Evolutionary conservation across 2,113 vertebrate genomes (phyloP).

Genomic region (Euleptes europaea): DNA sequence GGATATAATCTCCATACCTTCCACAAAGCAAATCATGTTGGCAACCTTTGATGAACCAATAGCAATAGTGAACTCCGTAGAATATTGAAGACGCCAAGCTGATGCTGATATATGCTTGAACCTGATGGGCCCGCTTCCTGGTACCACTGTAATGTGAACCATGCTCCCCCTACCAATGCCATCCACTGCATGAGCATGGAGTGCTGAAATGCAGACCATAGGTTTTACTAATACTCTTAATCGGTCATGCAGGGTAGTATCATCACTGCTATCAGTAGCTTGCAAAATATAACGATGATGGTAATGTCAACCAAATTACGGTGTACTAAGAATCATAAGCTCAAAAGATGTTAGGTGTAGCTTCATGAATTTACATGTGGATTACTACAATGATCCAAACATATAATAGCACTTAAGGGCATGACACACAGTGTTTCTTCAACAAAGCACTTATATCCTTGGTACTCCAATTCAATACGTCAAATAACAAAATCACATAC

Average conservation of each 20-base stretch:
- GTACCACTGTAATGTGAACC: not conserved
- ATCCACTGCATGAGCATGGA: constrained; percentile 72
- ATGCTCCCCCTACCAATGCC: not conserved
- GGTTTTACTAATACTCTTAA: constrained; percentile 44
- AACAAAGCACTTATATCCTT: constrained; percentile 52
- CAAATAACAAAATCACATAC: constrained; percentile 25
- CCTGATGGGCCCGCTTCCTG: not conserved
- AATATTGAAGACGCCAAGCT: constrained; percentile 65
- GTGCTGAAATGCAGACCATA: constrained; percentile 44
- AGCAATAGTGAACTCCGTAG: constrained; percentile 77
- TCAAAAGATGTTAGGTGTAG: constrained; percentile 50
- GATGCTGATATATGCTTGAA: not conserved
- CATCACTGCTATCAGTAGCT: constrained; percentile 51
- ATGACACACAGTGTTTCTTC: constrained; percentile 43
- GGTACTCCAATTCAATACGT: constrained; percentile 41
- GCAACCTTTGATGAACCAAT: constrained; percentile 78
- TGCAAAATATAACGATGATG: constrained; percentile 37
- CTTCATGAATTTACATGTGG: constrained; percentile 45
- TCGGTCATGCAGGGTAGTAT: constrained; percentile 46
- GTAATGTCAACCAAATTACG: constrained; percentile 41
- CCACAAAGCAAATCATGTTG: constrained; percentile 78
- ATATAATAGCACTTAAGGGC: constrained; percentile 41
- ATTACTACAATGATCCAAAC: constrained; percentile 52
- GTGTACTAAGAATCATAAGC: constrained; percentile 49
- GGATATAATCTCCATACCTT: constrained; percentile 74